Base-by-base conservation (phyloP, 1,140 invertebrate genomes). In the Bombyx mandarina region DNA sequence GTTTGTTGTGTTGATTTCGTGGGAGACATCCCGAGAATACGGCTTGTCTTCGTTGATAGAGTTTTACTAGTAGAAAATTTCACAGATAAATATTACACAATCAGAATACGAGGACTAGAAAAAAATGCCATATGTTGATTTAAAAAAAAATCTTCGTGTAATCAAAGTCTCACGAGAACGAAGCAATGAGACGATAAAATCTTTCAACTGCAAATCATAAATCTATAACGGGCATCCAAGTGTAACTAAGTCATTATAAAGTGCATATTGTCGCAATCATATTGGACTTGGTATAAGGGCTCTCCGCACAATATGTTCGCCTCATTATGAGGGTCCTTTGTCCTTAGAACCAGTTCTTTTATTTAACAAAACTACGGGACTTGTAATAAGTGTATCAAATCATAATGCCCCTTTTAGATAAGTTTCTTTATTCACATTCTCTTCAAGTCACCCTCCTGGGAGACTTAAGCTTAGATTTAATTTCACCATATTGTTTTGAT, bases 301-400 rank as follows among this genome's bases (percentile, higher is more conserved):
- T 59, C 82, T 83, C 77, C 62, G 69, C 63, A 76, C 80, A 86
- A 85, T 85, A 78, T 79, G 73, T 73, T 75, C 68, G 79, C 71
- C 78, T 87, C 80, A 87, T 87, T 85, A 87, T 84, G 72, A 84
- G 82, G 80, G 80, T 55, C 75, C 76, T 85, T 87, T 87, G 80
- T 87, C 80, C 81, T 85, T 73, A 83, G 73, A 80, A 87, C 84
- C 78, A 78, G 84, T 87, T 82, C 77, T 73, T 80, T 82, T 79
- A 75, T 81, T 77, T 72, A 66, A 63, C 63, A 75, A 76, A 78
- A 75, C 79, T 79, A 82, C 73, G 77, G 79, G 77, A 79, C 72
- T 63, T 70, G 74, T 73, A 79, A 83, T 85, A 79, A 83, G 76
- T 87, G 82, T 85, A 85, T 85, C 82, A 79, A 86, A 86, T 80